Base-by-base conservation (phyloP, 2,888 invertebrate species). In the Hecatera dysodea region DNA sequence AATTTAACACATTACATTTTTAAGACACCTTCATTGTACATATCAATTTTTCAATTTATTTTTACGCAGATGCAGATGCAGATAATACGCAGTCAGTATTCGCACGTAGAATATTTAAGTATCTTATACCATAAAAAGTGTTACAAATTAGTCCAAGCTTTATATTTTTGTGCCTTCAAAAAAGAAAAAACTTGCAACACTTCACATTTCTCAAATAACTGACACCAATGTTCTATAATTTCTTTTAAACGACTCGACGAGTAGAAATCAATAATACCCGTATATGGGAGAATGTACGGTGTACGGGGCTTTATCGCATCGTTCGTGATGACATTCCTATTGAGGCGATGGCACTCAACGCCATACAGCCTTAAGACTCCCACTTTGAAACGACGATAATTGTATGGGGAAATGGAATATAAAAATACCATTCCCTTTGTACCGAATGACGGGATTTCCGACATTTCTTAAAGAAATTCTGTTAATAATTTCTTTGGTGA, bases 251-350 rank as follows among this genome's bases (percentile, higher is more conserved):
- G 71, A 78, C 67, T 81, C 83, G 85, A 80, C 82, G 80, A 87
- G 80, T 78, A 84, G 80, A 84, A 87, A 86, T 84, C 86, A 86
- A 88, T 89, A 89, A 87, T 85, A 82, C 80, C 78, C 77, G 63
- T 70, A 75, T 63, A 76, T 52, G 67, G 64, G 57, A 69, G 69
- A 83, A 82, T 75, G 81, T 78, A 80, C 72, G 81, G 72, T 78
- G 76, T 80, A 80, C 75, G 80, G 74, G 85, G 83, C 83, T 79
- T 82, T 87, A 86, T 84, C 84, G 68, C 79, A 59, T 79, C 71
- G 80, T 74, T 85, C 88, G 88, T 86, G 90, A 87, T 84, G 88
- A 87, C 88, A 90, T 90, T 84, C 87, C 86, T 85, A 87, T 90
- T 89, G 89, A 88, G 66, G 67, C 80, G 84, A 86, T 83, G 86